A percentile compares a stretch with the other conserved stretches of the same genome.
Evolutionary conservation across 1,140 invertebrate species (phyloP).

Genomic region (Cephus cinctus): DNA sequence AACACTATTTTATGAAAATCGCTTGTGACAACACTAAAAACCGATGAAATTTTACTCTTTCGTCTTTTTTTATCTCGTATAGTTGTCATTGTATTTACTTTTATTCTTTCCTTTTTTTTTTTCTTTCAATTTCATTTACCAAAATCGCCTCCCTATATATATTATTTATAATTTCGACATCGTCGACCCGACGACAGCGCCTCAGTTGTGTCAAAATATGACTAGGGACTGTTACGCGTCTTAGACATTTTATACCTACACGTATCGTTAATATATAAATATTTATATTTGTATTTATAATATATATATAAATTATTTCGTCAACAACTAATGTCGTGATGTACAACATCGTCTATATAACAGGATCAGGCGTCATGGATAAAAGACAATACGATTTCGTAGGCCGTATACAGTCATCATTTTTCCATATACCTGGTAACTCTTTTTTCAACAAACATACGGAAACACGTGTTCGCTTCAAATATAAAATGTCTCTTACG

Average conservation of each 20-base stretch:
- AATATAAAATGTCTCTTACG: too few relatives aligned
- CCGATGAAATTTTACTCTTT: too few relatives aligned
- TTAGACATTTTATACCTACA: conserved; percentile 17
- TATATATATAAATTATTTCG: background rate
- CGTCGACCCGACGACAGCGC: background rate
- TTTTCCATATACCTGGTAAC: too few relatives aligned
- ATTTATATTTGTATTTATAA: background rate
- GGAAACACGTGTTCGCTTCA: too few relatives aligned
- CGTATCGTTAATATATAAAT: background rate
- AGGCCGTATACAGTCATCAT: too few relatives aligned
- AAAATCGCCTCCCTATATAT: too few relatives aligned
- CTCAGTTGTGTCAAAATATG: conserved; percentile 41
- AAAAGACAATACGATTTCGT: too few relatives aligned
- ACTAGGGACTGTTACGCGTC: conserved; percentile 33
- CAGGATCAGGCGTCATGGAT: background rate
- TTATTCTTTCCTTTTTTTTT: too few relatives aligned
- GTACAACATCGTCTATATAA: conserved; percentile 1
- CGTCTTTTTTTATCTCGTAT: too few relatives aligned
- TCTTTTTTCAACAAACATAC: too few relatives aligned
- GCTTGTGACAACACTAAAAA: conserved; percentile 20
- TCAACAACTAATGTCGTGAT: conserved; percentile 4
- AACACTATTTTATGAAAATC: conserved; percentile 16
- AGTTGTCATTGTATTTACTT: too few relatives aligned
- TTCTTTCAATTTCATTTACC: too few relatives aligned
- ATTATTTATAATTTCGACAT: background rate